These are phyloP conservation scores for Ellobium chinense DNA, from an alignment of 2,888 invertebrate genomes.

Conservation along the genomic window DNA sequence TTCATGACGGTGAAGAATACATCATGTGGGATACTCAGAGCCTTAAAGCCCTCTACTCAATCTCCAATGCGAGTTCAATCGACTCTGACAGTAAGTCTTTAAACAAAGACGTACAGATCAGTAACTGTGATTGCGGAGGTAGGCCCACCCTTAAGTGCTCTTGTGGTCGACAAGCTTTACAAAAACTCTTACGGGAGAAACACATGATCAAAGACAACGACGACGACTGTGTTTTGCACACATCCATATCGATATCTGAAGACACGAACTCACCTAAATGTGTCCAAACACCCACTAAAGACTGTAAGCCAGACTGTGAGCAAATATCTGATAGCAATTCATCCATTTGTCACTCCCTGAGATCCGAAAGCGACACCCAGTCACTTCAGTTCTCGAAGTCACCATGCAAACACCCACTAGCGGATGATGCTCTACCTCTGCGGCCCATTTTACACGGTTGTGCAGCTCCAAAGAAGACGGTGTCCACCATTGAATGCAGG, in stretches of 20 bases:
- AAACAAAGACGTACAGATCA: neutral
- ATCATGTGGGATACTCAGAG: neutral
- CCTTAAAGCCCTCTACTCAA: neutral
- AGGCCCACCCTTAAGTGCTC: constrained; percentile 34
- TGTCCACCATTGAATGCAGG: constrained; percentile 55
- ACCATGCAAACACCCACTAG: neutral
- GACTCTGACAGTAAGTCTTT: constrained; percentile 4
- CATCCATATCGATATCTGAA: neutral
- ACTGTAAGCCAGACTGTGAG: neutral
- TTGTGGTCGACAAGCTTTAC: constrained; percentile 35
- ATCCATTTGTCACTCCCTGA: neutral
- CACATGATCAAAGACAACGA: constrained; percentile 12
- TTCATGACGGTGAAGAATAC: neutral
- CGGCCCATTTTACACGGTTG: neutral
- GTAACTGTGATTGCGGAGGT: constrained; percentile 25
- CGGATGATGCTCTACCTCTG: neutral
- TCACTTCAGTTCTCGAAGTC: neutral
- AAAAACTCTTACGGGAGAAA: constrained; percentile 27
- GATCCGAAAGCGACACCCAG: neutral
- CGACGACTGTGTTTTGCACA: neutral
- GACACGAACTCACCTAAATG: neutral
- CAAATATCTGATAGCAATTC: neutral
- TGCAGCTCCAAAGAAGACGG: neutral
- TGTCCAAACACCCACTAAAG: neutral
- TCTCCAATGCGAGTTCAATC: constrained; percentile 5